Conservation (phyloP, 2,888 invertebrate genomes). For the Gnatocerus cornutus region DNA sequence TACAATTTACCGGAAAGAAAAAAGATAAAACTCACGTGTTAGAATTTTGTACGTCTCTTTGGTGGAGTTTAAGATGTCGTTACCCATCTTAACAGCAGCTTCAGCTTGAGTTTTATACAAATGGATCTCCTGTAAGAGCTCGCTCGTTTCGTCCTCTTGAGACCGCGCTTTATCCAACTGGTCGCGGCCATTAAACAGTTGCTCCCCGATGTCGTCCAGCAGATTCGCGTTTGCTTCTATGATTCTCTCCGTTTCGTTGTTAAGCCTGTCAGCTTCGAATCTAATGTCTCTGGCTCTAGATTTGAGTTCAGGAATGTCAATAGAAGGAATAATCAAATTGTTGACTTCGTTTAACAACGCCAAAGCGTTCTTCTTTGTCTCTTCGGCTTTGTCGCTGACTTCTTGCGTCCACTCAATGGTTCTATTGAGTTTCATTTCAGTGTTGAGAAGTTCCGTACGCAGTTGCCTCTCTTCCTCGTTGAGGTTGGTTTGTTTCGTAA, state of each 20-base stretch:
- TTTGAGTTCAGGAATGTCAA: slow-evolving; percentile 82
- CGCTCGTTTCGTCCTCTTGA: slow-evolving; percentile 86
- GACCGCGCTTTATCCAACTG: slow-evolving; percentile 78
- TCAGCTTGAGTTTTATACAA: slow-evolving; percentile 84
- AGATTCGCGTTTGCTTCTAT: slow-evolving; percentile 75
- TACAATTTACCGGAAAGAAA: background rate
- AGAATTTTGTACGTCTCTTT: slow-evolving; percentile 85
- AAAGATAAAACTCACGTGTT: slow-evolving; percentile 71
- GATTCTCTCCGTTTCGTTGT: slow-evolving; percentile 73
- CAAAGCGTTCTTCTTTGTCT: slow-evolving; percentile 88
- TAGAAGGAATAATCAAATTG: slow-evolving; percentile 83
- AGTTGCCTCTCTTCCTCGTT: slow-evolving; percentile 81
- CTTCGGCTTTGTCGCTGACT: slow-evolving; percentile 82
- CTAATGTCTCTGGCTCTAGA: slow-evolving; percentile 80
- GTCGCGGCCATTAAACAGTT: slow-evolving; percentile 78
- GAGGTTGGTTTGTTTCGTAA: slow-evolving; percentile 63
- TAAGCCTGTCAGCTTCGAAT: slow-evolving; percentile 78
- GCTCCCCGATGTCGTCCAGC: slow-evolving; percentile 78
- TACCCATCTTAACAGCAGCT: slow-evolving; percentile 89
- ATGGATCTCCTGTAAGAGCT: slow-evolving; percentile 86
- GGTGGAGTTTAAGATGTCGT: slow-evolving; percentile 86
- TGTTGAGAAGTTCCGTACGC: slow-evolving; percentile 78
- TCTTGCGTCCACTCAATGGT: slow-evolving; percentile 83
- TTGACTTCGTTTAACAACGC: slow-evolving; percentile 86
- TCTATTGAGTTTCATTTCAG: slow-evolving; percentile 80